Conservation (phyloP, 2,888 invertebrate species). For the Empis livida region DNA sequence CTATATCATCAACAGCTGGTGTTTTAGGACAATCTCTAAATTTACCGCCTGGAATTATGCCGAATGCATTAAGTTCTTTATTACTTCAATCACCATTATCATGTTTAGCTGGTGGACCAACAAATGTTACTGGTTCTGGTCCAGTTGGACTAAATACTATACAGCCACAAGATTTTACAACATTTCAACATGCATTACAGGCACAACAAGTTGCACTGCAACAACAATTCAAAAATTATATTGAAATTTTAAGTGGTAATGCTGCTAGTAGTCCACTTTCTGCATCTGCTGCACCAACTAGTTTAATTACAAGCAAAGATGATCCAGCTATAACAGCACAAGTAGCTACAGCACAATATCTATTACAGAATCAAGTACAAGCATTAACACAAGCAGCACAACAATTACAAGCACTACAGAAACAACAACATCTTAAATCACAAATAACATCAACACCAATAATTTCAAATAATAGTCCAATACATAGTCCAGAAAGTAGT, state of each 20-base stretch:
- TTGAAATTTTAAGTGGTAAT: conserved; percentile 23
- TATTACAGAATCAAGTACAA: conserved; percentile 60
- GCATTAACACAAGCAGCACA: conserved; percentile 75
- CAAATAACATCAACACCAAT: conserved; percentile 29
- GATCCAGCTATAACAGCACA: conserved; percentile 29
- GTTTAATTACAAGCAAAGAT: conserved; percentile 19
- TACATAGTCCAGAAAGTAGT: conserved; percentile 31
- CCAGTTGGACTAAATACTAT: conserved; percentile 15
- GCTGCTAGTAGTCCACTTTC: background rate
- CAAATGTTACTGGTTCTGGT: conserved; percentile 8
- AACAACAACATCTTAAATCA: conserved; percentile 42
- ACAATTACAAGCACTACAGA: conserved; percentile 68
- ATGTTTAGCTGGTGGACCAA: conserved; percentile 15
- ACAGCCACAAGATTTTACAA: conserved; percentile 28
- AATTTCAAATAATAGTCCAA: conserved; percentile 29
- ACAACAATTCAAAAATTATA: conserved; percentile 34
- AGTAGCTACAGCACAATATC: conserved; percentile 50
- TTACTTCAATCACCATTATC: conserved; percentile 21
- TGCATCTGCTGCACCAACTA: background rate
- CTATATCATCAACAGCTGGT: background rate
- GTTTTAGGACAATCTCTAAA: conserved; percentile 10
- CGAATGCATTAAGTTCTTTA: conserved; percentile 14
- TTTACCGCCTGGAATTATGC: conserved; percentile 12
- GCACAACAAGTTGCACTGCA: conserved; percentile 33
- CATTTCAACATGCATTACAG: conserved; percentile 31